These are phyloP conservation scores for Uria lomvia DNA, from an alignment of 2,113 vertebrate species.

Conservation along the genomic window DNA sequence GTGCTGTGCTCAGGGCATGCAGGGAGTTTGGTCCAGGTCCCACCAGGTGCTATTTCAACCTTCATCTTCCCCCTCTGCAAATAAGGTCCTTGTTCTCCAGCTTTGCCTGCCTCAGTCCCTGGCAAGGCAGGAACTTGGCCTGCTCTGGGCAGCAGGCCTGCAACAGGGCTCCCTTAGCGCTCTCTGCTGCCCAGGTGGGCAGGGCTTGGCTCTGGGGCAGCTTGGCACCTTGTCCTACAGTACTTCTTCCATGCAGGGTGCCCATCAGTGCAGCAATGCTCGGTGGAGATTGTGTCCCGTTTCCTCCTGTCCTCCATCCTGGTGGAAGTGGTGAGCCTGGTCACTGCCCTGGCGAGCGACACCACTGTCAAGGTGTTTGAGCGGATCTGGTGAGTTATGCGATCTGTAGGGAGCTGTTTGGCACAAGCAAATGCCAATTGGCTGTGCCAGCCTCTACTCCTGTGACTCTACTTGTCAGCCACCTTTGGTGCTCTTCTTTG, in stretches of 20 bases:
- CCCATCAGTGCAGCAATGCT: constrained; percentile 88
- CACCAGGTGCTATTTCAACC: neutral
- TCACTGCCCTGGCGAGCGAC: constrained; percentile 87
- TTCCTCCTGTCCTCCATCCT: constrained; percentile 91
- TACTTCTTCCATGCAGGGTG: constrained; percentile 76
- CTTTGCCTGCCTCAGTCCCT: neutral
- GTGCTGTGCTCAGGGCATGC: neutral
- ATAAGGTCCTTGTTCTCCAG: neutral
- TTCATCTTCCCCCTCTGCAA: neutral
- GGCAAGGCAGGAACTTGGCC: neutral
- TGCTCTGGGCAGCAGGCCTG: neutral
- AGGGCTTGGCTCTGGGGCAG: neutral
- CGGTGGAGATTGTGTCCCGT: constrained; percentile 84
- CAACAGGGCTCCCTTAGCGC: neutral
- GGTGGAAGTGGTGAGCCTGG: constrained; percentile 84
- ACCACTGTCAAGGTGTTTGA: constrained; percentile 92
- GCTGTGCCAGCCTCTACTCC: neutral
- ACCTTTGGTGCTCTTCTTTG: neutral
- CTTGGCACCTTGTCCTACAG: neutral
- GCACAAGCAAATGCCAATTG: neutral
- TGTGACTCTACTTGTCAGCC: neutral
- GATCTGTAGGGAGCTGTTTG: rapidly evolving
- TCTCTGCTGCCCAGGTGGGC: neutral
- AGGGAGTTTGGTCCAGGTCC: neutral
- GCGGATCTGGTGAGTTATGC: constrained; percentile 73